Percentiles rank a stretch among this genome's conserved stretches.
Conservation (phyloP, 2,888 invertebrate genomes). For the Criorhina ranunculi region DNA sequence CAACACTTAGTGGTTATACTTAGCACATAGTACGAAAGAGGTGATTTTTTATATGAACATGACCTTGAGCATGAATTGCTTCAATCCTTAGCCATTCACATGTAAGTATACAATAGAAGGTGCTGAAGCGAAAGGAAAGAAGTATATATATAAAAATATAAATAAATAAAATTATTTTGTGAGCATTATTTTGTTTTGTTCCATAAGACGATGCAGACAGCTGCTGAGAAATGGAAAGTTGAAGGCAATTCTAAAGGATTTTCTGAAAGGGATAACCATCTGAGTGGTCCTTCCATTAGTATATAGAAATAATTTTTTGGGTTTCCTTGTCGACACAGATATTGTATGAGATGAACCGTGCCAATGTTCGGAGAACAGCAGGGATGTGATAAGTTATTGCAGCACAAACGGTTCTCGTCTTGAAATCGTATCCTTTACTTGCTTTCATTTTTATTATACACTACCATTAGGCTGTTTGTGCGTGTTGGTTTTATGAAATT, state of each 20-base stretch:
- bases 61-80: neutral
- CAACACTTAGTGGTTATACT: constrained; percentile 18
- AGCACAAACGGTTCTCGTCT: constrained; percentile 28
- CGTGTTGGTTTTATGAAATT: constrained; percentile 17
- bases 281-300: constrained; percentile 29
- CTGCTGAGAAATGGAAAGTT: constrained; percentile 23
- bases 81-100: neutral
- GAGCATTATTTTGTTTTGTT: neutral
- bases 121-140: neutral
- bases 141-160: constrained; percentile 3
- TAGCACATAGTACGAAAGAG: neutral
- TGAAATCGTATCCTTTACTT: constrained; percentile 27
- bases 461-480: constrained; percentile 13
- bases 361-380: neutral
- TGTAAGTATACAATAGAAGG: neutral
- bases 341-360: constrained; percentile 1
- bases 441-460: constrained; percentile 28
- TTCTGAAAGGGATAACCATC: constrained; percentile 38
- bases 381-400: constrained; percentile 35
- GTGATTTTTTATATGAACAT: constrained; percentile 13
- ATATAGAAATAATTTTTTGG: neutral
- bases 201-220: constrained; percentile 26
- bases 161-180: constrained; percentile 30
- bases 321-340: constrained; percentile 10
- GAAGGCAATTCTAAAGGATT: constrained; percentile 41